Conservation (phyloP, 2,113 vertebrate genomes). For the Corythornis madagascariensis region DNA sequence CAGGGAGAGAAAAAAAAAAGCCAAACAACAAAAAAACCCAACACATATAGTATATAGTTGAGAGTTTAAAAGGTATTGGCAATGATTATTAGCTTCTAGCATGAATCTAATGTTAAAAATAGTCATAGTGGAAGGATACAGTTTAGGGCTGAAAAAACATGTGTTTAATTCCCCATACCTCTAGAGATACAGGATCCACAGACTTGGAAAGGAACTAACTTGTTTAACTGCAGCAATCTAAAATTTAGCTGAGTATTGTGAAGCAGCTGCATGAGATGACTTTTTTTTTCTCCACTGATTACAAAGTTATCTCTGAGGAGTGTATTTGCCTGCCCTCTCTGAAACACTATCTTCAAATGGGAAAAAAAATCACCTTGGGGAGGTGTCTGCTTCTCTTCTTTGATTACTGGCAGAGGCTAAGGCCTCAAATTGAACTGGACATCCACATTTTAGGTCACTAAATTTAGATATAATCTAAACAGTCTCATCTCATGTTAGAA, state of each 20-base stretch:
- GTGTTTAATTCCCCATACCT: not conserved
- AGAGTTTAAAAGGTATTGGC: slow-evolving; percentile 18
- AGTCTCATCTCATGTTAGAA: not conserved
- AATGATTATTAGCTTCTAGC: slow-evolving; percentile 20
- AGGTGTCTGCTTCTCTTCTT: not conserved
- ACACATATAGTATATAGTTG: not conserved
- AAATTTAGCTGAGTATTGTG: not conserved
- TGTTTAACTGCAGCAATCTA: not conserved
- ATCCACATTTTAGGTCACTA: not conserved
- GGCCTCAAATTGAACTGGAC: not conserved
- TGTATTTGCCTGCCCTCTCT: not conserved
- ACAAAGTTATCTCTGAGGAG: not conserved
- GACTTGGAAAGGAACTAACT: not conserved
- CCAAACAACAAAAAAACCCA: not conserved
- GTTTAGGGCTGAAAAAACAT: not conserved
- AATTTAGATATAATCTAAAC: not conserved
- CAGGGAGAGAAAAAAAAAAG: not conserved
- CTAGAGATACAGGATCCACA: not conserved
- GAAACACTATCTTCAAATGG: not conserved
- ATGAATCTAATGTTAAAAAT: slow-evolving; percentile 18
- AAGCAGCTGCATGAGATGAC: not conserved
- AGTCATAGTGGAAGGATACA: not conserved
- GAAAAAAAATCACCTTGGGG: not conserved
- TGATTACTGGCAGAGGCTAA: not conserved
- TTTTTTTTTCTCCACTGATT: not conserved